Percentiles rank a stretch among this genome's conserved stretches.
These are phyloP conservation scores for Diaphora mendica DNA, from an alignment of 2,888 invertebrate genomes.

Conservation along the genomic window DNA sequence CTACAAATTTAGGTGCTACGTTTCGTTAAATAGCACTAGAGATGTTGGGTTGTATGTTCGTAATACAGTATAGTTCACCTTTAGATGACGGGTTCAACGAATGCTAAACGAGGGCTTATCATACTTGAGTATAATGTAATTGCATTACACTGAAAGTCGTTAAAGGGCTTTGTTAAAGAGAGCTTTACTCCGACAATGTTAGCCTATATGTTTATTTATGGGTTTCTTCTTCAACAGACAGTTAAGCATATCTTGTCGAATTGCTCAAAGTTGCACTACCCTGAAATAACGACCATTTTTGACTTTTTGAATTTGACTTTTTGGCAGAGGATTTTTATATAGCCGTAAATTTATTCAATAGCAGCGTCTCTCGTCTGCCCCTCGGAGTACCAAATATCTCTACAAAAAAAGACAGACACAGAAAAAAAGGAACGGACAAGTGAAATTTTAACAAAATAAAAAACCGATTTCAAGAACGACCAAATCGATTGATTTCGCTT, in stretches of 20 bases:
- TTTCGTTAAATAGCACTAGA: neutral
- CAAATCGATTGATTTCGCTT: no score
- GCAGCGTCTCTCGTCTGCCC: no score
- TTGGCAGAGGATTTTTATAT: neutral
- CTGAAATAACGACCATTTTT: neutral
- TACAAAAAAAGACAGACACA: no score
- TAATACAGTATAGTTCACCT: conserved; percentile 1
- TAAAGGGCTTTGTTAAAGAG: conserved; percentile 2
- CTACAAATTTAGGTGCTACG: neutral
- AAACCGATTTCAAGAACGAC: no score
- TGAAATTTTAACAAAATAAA: no score
- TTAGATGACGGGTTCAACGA: conserved; percentile 12
- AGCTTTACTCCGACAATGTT: neutral
- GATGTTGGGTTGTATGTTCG: conserved; percentile 1
- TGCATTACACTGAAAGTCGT: conserved; percentile 6
- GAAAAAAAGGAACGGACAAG: no score
- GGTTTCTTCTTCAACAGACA: neutral
- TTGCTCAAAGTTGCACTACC: no score
- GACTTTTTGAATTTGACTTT: no score
- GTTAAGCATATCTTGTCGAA: neutral
- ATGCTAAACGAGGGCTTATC: conserved; percentile 2
- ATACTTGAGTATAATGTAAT: conserved; percentile 7
- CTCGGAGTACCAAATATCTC: no score
- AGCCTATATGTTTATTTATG: neutral
- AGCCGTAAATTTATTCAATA: no score